Conservation (phyloP, 2,113 vertebrate species). For the Formicarius rufipectus region DNA sequence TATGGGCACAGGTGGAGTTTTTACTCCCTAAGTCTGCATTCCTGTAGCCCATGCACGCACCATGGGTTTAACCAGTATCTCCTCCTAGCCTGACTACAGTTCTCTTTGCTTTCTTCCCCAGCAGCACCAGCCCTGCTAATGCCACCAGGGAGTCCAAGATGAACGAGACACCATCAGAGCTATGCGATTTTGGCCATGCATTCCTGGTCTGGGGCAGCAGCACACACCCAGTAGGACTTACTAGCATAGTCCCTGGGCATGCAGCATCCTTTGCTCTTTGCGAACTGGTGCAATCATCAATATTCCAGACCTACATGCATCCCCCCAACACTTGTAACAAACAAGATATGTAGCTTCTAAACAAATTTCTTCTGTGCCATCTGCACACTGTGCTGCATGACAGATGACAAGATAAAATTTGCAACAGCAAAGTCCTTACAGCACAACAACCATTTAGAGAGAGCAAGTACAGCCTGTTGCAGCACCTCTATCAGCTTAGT, state of each 20-base stretch:
- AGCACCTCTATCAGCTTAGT: neutral
- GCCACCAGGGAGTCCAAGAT: neutral
- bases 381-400: neutral
- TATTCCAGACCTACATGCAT: neutral
- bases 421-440: constrained; percentile 15
- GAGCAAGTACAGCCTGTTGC: neutral
- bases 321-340: neutral
- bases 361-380: neutral
- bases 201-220: neutral
- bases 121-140: neutral
- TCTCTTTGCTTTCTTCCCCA: neutral
- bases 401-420: constrained; percentile 32
- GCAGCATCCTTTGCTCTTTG: neutral
- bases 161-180: neutral
- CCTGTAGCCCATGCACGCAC: neutral
- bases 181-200: neutral
- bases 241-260: neutral
- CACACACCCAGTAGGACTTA: neutral
- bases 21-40: neutral
- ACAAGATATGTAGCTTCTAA: neutral
- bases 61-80: neutral
- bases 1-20: neutral
- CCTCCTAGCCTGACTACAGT: neutral
- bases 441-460: neutral
- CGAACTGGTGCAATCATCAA: neutral